These are phyloP conservation scores for Tiliacea citrago DNA, from an alignment of 2,888 invertebrate species.

Conservation along the genomic window DNA sequence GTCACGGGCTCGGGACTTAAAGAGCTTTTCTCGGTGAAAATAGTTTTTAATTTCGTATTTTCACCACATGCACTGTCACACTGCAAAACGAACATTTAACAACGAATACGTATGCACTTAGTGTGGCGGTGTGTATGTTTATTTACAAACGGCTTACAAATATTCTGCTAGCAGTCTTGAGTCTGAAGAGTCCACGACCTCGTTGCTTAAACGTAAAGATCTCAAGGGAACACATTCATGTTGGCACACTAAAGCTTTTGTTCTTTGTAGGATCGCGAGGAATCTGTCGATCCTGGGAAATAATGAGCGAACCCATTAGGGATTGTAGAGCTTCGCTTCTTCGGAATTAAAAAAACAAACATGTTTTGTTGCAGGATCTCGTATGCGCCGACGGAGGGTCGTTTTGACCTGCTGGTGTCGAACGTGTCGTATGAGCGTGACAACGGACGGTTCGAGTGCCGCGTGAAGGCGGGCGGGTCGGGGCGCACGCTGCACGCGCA, in stretches of 20 bases:
- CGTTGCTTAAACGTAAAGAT: slow-evolving; percentile 47
- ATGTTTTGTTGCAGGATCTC: slow-evolving; percentile 91
- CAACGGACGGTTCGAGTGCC: slow-evolving; percentile 98
- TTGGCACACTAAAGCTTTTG: slow-evolving; percentile 42
- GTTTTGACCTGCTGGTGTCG: slow-evolving; percentile 96
- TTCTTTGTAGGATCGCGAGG: slow-evolving; percentile 46
- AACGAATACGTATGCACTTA: slow-evolving; percentile 16
- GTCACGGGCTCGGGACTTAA: slow-evolving; percentile 35
- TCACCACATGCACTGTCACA: slow-evolving; percentile 6
- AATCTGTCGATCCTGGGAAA: slow-evolving; percentile 48
- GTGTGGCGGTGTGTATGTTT: slow-evolving; percentile 24
- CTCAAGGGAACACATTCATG: slow-evolving; percentile 40
- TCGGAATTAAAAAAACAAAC: slow-evolving; percentile 19
- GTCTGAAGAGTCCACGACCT: slow-evolving; percentile 30
- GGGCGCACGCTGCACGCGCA: slow-evolving; percentile 96
- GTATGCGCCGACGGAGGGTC: slow-evolving; percentile 94
- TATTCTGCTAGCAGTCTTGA: slow-evolving; percentile 34
- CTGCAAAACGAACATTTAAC: slow-evolving; percentile 23
- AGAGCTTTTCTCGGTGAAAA: slow-evolving; percentile 45
- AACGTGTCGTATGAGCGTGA: slow-evolving; percentile 97
- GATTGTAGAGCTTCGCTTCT: slow-evolving; percentile 4
- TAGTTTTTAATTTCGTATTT: slow-evolving; percentile 43
- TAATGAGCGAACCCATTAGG: slow-evolving; percentile 52
- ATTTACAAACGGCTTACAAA: slow-evolving; percentile 47
- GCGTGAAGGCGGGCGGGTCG: slow-evolving; percentile 95